Conservation (phyloP, 1,140 invertebrate species). For the Lasaia peninsularis region DNA sequence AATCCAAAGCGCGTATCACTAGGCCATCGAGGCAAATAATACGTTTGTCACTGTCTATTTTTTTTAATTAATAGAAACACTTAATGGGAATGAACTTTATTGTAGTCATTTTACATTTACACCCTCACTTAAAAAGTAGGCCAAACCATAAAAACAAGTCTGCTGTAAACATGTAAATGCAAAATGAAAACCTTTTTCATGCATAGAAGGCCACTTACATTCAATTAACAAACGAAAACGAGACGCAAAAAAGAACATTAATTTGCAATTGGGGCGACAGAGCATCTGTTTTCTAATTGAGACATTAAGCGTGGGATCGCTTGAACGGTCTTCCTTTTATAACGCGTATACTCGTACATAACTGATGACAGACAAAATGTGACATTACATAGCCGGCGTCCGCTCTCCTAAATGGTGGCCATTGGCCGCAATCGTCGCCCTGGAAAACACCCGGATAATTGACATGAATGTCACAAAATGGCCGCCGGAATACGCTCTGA, state of each 20-base stretch:
- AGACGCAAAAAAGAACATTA: slow-evolving; percentile 44
- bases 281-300: slow-evolving; percentile 69
- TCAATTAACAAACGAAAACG: slow-evolving; percentile 27
- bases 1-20: too few species aligned
- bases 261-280: slow-evolving; percentile 40
- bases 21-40: too few species aligned
- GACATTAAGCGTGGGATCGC: slow-evolving; percentile 59
- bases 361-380: slow-evolving; percentile 54
- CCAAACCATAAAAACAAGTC: background rate
- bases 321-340: slow-evolving; percentile 56
- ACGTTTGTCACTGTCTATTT: too few species aligned
- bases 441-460: slow-evolving; percentile 68
- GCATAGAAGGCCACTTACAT: slow-evolving; percentile 9
- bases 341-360: slow-evolving; percentile 48
- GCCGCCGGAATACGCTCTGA: slow-evolving; percentile 38
- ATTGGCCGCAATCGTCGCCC: slow-evolving; percentile 55
- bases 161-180: background rate
- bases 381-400: slow-evolving; percentile 47
- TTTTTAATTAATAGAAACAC: too few species aligned
- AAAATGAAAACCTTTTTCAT: slow-evolving; percentile 6
- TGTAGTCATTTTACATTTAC: background rate
- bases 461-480: slow-evolving; percentile 57
- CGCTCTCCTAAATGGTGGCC: slow-evolving; percentile 55
- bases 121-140: slow-evolving; percentile 16
- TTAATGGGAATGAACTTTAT: too few species aligned